Evolutionary conservation across 2,113 vertebrate species (phyloP), one percentile per base, ranked within the genome.

Genomic region (Romanogobio albipinnatus): DNA sequence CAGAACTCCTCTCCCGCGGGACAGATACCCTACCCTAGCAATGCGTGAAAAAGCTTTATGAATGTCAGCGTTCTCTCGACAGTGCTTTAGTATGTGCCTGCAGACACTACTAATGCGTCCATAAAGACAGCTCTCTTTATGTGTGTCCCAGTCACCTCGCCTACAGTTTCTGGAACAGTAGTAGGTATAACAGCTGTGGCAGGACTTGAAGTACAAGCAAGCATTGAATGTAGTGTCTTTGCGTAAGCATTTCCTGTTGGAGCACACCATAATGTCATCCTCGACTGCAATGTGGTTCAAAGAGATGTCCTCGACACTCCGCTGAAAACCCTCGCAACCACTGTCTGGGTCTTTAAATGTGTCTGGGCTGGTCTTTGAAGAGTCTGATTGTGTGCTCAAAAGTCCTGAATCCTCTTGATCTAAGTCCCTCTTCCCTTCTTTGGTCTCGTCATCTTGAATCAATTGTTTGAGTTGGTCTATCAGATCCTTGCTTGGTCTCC

Each of bases 181-280:
- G 91, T 97, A 98, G 0, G 98, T 98, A 91, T 98, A 97, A 93
- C 98, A 99, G 94, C 97, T 98, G 92, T 97, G 98, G 90, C 98
- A 99, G 0, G 98, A 97, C 92, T 99, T 98, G 93, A 97, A 99
- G 90, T 99, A 99, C 88, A 99, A 96, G 90, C 96, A 97, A 85
- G 98, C 97, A 0, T 99, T 98, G 94, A 99, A 98, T 95, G 97
- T 95, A 36, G 93, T 96, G 91, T 99, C 98, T 0, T 93, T 95
- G 53, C 96, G 94, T 29, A 96, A 95, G 91, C 98, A 99, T 87
- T 96, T 97, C 88, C 95, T 96, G 11, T 98, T 99, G 56, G 97
- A 97, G 86, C 98, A 99, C 82, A 96, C 96, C 96, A 99, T 96
- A 53, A 96, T 94, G 91, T 98, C 97, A 0, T 98, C 97, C 76